Evolutionary conservation across 2,888 invertebrate genomes (phyloP), one percentile per base, ranked within the genome.

Genomic region (Arge pagana): DNA sequence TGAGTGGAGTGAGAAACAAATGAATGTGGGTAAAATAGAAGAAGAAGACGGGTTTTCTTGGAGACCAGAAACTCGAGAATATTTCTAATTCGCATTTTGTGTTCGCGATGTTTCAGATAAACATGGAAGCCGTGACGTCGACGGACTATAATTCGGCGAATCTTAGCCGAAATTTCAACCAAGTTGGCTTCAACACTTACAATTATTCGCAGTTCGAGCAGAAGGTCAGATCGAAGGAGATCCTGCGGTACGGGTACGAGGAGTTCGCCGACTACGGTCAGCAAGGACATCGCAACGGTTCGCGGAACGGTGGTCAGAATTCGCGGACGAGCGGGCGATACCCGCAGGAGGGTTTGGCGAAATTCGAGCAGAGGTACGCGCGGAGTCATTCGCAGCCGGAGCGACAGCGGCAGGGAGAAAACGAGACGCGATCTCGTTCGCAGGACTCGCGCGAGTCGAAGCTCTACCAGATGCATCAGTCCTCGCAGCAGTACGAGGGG

Each of bases 61-160:
- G n/a, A n/a, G n/a, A n/a, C n/a, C n/a, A n/a, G n/a, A n/a, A n/a
- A n/a, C n/a, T n/a, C n/a, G n/a, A n/a, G n/a, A n/a, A n/a, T n/a
- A n/a, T n/a, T n/a, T n/a, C n/a, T n/a, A n/a, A n/a, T n/a, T n/a
- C n/a, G n/a, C n/a, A n/a, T n/a, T n/a, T n/a, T n/a, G n/a, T n/a
- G n/a, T n/a, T n/a, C n/a, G n/a, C n/a, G n/a, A n/a, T 61, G 53
- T 78, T 79, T 3, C 76, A 81, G 81, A 78, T 81, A 59, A 80
- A 81, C 64, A 75, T 81, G 78, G 80, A 80, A 55, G 74, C 78
- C 28, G 80, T 81, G 52, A 79, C 78, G 50, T 79, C 78, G 40
- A 77, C 74, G 40, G 79, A 80, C 48, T 81, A 80, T 71, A 71
- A 77, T 41, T 68, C 76, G 18, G 71, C 76, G 48, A 68, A 67